Base-by-base conservation (phyloP, 2,888 invertebrate species). In the Leptogaster cylindrica region DNA sequence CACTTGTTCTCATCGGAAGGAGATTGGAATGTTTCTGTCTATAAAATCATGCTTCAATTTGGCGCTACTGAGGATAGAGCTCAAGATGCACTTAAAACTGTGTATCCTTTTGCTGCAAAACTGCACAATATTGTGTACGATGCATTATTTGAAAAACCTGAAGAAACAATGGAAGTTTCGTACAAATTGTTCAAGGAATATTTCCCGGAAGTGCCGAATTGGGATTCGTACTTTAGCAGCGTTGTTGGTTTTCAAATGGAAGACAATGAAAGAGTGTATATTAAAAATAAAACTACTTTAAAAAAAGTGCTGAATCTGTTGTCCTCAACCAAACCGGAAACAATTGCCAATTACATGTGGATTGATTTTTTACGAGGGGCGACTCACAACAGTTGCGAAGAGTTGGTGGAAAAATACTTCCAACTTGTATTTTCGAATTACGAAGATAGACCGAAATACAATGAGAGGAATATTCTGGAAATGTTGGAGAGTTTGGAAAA, bases 261-360 rank as follows among this genome's bases (percentile, higher is more conserved):
- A 2, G 55, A 39, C 7, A 2, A 1, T 12, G 55, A 55, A 3
- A 36, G 39, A 10, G 4, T 55, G 10, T n/a, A 36, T 7, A 36
- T 55, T 5, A 55, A 33, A 10, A 36, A 23, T n/a, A 55, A 55
- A 36, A 6, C 55, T 14, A 36, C 55, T 18, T 20, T 55, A 7
- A 55, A 55, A 4, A 36, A 55, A 33, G n/a, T 55, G 28, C 36
- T 55, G 1, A 8, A 55, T 36, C 36, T 55, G 10, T 39, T 55
- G 10, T n/a, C 16, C n/a, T 8, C 36, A 12, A 55, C 55, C 14
- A 16, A 23, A 6, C 8, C 36, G 7, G 39, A 25, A 8, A 20
- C 39, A 7, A 36, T 55, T 20, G 55, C 55, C 2, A 55, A 55
- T 36, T 55, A 55, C 36, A 55, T 55, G 55, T 55, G 55, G 55